Base-by-base conservation (phyloP, 2,888 invertebrate species). In the Lamproptera curius region DNA sequence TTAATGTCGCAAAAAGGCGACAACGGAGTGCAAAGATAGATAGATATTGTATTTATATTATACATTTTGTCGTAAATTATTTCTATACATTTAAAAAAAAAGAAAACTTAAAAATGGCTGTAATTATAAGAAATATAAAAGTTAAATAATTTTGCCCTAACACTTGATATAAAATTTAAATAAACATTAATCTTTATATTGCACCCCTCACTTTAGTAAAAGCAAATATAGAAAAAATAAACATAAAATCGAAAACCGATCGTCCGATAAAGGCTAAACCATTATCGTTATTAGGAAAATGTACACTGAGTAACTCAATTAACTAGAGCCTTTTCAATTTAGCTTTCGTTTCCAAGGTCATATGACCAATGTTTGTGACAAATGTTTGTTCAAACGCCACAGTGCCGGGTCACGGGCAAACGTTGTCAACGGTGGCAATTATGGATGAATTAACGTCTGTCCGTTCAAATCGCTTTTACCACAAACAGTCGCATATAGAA, bases 391-490 rank as follows among this genome's bases (percentile, higher is more conserved):
- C 37, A 47, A 47, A 47, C 47, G 37, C 13, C 20, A 37, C 14
- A 20, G 17, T 31, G 8, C 3, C 33, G 37, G 47, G 47, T 47
- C 47, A 47, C 33, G 47, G 47, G 42, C 47, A 37, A 40, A 9
- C 17, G 42, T 37, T 26, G 46, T 42, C 47, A 38, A 11, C 17
- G 31, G 16, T 16, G 40, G 40, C 17, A 41, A 46, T 47, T 47
- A 41, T 23, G 6, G 13, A 41, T 28, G 36, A 36, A 35, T 36
- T 41, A 33, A 20, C 39, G 2, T 5, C 34, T 23, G 2, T 17
- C 8, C 13, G 2, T 6, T 10, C 1, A 2, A 17, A 20, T 38
- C 31, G 16, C 11, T 5, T 10, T 9, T 2, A 28, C 33, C 20
- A 9, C 33, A 46, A 46, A 46, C 16, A 23, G 16, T 45, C 2